Evolutionary conservation across 2,888 invertebrate genomes (phyloP).

Genomic region (Drosophila quinaria): DNA sequence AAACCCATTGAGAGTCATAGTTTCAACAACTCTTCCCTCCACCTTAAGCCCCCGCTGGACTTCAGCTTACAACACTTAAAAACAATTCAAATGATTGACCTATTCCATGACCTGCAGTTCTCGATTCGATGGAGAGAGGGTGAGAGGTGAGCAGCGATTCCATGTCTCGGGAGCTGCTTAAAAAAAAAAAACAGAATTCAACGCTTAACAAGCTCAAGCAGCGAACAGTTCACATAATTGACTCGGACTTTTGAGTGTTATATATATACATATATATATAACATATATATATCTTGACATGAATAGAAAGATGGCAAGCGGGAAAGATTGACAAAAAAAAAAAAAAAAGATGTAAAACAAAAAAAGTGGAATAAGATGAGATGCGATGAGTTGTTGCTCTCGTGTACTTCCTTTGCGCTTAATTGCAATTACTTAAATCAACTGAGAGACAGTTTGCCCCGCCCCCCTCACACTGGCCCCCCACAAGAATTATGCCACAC

Average conservation of each 20-base stretch:
- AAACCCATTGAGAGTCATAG: constrained; percentile 21
- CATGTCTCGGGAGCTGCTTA: constrained; percentile 44
- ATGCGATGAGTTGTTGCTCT: constrained; percentile 40
- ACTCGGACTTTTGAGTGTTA: constrained; percentile 63
- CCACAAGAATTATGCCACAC: constrained; percentile 12
- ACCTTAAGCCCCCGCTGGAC: not conserved
- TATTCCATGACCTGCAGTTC: constrained; percentile 68
- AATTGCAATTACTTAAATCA: constrained; percentile 75
- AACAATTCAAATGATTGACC: constrained; percentile 79
- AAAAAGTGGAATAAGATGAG: constrained; percentile 20
- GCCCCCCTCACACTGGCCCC: not conserved
- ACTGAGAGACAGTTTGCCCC: constrained; percentile 19
- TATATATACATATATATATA: constrained; percentile 21
- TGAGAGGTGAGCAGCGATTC: constrained; percentile 37
- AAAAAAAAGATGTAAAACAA: constrained; percentile 20
- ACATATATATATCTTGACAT: constrained; percentile 6
- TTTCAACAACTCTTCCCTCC: not conserved
- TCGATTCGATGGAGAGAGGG: constrained; percentile 13
- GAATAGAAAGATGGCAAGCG: constrained; percentile 7
- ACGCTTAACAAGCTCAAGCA: constrained; percentile 75
- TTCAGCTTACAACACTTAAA: constrained; percentile 74
- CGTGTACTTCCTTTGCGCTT: constrained; percentile 70
- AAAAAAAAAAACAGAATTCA: constrained; percentile 30
- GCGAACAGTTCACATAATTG: constrained; percentile 65
- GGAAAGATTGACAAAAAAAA: constrained; percentile 17